Base-by-base conservation (phyloP, 2,888 invertebrate species). In the Polymixis flavicincta region DNA sequence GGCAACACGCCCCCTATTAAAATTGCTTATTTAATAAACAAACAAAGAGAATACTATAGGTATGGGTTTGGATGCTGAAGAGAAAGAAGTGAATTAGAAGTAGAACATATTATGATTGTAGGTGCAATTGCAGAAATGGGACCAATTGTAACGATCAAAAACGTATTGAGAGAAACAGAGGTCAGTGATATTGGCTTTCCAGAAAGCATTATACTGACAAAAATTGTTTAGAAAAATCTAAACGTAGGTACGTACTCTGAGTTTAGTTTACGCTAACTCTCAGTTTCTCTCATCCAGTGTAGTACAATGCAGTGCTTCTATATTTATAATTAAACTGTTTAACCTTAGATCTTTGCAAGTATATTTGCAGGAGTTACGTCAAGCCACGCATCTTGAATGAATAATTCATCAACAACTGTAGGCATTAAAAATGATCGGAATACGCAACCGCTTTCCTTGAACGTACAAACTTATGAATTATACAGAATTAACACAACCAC, bases 321-420 rank as follows among this genome's bases (percentile, higher is more conserved):
- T 63, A 32, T 66, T 65, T 70, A 71, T 68, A 45, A 75, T 79
- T 25, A 63, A 71, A 57, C 45, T 52, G 57, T 57, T 78, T 74
- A 84, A 89, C 84, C 87, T 88, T 82, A 87, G 76, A 76, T 78
- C 75, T 74, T 80, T 74, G 61, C 60, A 61, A 48, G 71, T 79
- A 81, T 85, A 87, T 84, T 85, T 77, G 66, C 74, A 84, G 86
- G 83, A 87, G 84, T 90, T 90, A 91, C 91, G 88, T 91, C 88
- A 91, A 89, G 80, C 84, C 78, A 83, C 76, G 84, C 79, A 83
- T 78, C 71, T 70, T 70, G n/a, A 83, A 90, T 93, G 91, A 93
- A 93, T 94, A 83, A 94, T 93, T 92, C 91, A 94, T 87, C 72
- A 78, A 80, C 66, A 84, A 85, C 86, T 82, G 86, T 85, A 85